Conservation (phyloP, 2,888 invertebrate species). For the Noctua fimbriata region DNA sequence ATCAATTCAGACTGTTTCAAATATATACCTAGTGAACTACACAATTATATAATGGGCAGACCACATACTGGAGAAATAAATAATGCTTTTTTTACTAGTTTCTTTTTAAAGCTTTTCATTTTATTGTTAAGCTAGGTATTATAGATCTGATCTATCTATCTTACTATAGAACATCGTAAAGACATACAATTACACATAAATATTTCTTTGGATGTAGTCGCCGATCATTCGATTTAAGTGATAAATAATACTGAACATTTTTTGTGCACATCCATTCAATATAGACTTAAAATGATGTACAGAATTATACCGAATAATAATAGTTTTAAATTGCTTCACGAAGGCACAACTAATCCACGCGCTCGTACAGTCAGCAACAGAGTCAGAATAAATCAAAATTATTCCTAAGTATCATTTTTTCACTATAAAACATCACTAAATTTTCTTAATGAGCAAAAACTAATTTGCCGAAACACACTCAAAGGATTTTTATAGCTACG, state of each 20-base stretch:
- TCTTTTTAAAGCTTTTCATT: neutral
- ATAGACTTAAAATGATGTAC: conserved; percentile 62
- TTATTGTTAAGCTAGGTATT: neutral
- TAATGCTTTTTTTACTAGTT: neutral
- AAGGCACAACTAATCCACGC: conserved; percentile 58
- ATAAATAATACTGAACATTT: conserved; percentile 61
- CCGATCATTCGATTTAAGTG: conserved; percentile 64
- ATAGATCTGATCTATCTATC: neutral
- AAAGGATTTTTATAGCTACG: conserved; percentile 48
- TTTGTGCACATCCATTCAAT: conserved; percentile 61
- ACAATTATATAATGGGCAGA: neutral
- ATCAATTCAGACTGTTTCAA: neutral
- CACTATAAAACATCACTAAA: conserved; percentile 8
- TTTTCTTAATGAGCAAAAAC: conserved; percentile 37
- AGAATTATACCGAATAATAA: conserved; percentile 63
- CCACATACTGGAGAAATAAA: neutral
- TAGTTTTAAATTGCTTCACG: conserved; percentile 66
- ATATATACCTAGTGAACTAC: neutral
- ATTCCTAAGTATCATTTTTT: conserved; percentile 19
- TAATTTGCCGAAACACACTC: conserved; percentile 46
- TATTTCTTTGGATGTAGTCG: conserved; percentile 19
- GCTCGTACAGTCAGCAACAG: conserved; percentile 73
- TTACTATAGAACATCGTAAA: neutral
- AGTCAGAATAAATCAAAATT: conserved; percentile 29
- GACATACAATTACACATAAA: conserved; percentile 20